Conservation (phyloP, 2,113 vertebrate genomes). For the Loxodonta africana region DNA sequence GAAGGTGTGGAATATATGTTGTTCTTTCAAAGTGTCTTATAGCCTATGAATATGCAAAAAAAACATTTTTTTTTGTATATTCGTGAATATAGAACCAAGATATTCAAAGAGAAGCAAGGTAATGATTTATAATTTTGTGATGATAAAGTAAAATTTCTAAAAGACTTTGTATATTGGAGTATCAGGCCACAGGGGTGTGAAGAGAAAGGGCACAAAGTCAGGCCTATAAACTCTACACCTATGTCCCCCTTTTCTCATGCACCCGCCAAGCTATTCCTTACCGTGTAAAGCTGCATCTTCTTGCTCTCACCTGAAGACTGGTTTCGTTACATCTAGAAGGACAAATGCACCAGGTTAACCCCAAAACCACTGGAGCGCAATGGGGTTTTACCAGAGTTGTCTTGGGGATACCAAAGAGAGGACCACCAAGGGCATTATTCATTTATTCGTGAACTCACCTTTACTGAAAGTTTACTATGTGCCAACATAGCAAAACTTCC, state of each 20-base stretch:
- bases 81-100: not conserved
- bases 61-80: too few relatives aligned
- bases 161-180: not conserved
- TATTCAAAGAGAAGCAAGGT: not conserved
- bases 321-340: not conserved
- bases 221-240: too few relatives aligned
- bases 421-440: not conserved
- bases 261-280: fast-evolving
- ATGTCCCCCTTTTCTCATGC: fast-evolving
- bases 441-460: too few relatives aligned
- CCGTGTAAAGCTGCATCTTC: fast-evolving
- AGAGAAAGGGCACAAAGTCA: not conserved
- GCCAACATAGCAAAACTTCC: not conserved
- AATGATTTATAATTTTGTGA: not conserved
- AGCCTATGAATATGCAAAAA: not conserved
- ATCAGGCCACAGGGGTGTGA: too few relatives aligned
- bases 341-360: not conserved
- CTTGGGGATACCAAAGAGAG: not conserved
- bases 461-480: too few relatives aligned
- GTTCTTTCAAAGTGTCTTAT: not conserved
- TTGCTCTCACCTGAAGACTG: not conserved
- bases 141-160: not conserved
- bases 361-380: not conserved
- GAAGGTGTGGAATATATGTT: not conserved
- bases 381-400: not conserved